Evolutionary conservation across 2,113 vertebrate genomes (phyloP), one percentile per base, ranked within the genome.

Genomic region (Mirza zaza): DNA sequence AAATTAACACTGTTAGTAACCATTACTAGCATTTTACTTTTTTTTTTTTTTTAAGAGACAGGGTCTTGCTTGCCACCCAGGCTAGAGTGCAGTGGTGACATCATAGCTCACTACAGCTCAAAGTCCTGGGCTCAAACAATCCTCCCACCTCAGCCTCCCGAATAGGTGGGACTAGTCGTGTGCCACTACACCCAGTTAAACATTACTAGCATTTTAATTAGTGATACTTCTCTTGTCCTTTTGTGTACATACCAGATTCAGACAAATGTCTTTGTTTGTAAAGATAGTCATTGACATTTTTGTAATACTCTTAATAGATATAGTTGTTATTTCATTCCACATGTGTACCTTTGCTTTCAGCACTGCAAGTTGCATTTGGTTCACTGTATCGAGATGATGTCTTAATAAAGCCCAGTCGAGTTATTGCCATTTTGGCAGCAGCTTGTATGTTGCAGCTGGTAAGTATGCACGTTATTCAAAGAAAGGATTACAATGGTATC

Each of bases 381-480:
- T 99, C 99, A 0, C 98, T 99, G 21, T 99, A 99, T 97, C 98
- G 99, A 42, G 99, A 99, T 0, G 99, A 99, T 18, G 99, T 99
- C 36, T 97, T 99, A 76, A 99, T 99, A 97, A 99, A 99, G 81
- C 99, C 99, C 97, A 99, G 99, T 88, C 99, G 99, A 32, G 99
- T 99, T 4, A 98, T 99, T 93, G 99, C 99, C 84, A 99, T 99
- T 97, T 98, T 99, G 85, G 99, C 99, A 10, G 99, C 99, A 91
- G 99, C 99, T 94, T 99, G 99, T 98, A 99, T 99, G 99, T 98
- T 99, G 52, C 99, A 99, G 97, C 98, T 99, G 97, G 99, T 99
- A 85, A 99, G 99, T 99, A 70, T 70, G 20, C 5, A n/a, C 20
- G 6, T 67, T 87, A 83, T 59, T 91, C 17, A 70, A 55, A 48